A percentile compares a stretch with the other conserved stretches of the same genome.
phyloP scores from a whole-genome alignment of 2,113 vertebrate species.

The Delphinapterus leucas region DNA sequence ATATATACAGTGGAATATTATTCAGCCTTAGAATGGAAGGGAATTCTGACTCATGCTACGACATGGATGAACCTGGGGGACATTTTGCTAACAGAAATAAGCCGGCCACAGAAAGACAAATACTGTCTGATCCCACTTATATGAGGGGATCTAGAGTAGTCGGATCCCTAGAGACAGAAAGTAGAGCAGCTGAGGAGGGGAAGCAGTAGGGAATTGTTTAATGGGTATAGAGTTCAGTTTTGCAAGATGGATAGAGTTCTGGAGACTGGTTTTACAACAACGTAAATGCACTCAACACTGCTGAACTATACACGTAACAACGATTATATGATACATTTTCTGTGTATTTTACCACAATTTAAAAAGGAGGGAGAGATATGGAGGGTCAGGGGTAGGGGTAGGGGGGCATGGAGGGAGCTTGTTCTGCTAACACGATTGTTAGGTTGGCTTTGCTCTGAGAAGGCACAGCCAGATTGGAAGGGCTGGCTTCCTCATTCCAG shows the following conservation, averaged over 20 bases:
- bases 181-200: background rate
- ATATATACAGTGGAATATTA: no score
- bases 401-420: background rate
- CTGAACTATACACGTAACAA: background rate
- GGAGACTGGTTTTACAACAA: background rate
- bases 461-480: background rate
- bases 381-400: no score
- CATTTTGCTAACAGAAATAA: background rate
- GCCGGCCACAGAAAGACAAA: background rate
- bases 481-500: background rate
- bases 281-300: background rate
- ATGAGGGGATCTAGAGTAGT: background rate
- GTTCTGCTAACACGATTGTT: background rate
- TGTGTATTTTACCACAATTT: background rate
- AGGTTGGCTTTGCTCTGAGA: background rate
- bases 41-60: background rate
- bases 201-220: background rate
- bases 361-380: background rate
- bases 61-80: background rate
- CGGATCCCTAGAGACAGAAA: background rate
- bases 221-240: background rate
- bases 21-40: background rate
- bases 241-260: background rate
- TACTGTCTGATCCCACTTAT: background rate
- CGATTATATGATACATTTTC: background rate